Base-by-base conservation (phyloP, 2,113 vertebrate species). In the Datnioides undecimradiatus region DNA sequence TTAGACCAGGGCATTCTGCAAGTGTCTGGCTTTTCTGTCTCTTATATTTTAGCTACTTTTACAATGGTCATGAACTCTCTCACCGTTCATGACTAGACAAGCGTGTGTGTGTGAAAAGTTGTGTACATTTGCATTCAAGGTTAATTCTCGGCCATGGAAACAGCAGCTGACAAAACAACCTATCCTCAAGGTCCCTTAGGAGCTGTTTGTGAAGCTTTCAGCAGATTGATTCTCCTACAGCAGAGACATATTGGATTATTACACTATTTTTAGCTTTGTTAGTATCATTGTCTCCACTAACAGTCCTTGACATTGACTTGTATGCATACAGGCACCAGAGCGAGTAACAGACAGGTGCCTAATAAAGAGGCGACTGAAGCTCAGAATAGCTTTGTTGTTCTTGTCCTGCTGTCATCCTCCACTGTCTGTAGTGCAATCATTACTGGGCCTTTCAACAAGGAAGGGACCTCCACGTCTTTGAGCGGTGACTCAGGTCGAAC, bases 271-370 rank as follows among this genome's bases (percentile, higher is more conserved):
- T 43, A 40, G 34, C 62, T 51, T 52, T 33, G 27, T 27, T 33
- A 13, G 33, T 36, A 49, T 54, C 40, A 58, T 40, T 40, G 25
- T 73, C 43, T 63, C 52, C 63, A 17, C 29, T 58, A 41, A 41
- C 40, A 68, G 55, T 46, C 51, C 55, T 64, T 64, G 49, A 9
- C 63, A 51, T 0, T 73, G 76, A 77, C 54, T 48, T 25, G 34
- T 5, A 1, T 27, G 25, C 3, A 0, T 33, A 19, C 31, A 45
- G n/a, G n/a, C 43, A 5, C 29, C 31, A 36, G 21, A 60, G 55
- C 23, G 19, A 41, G 34, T 41, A 21, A n/a, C 10, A 60, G 51
- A 27, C 45, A 43, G 76, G 25, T 23, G 17, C 5, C 45, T 40
- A 31, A 73, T 51, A 41, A 31, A 31, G 43, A 62, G 16, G 14